A percentile compares a stretch with the other conserved stretches of the same genome.
Conservation (phyloP, 1,140 invertebrate species). For the Megathymus violae region DNA sequence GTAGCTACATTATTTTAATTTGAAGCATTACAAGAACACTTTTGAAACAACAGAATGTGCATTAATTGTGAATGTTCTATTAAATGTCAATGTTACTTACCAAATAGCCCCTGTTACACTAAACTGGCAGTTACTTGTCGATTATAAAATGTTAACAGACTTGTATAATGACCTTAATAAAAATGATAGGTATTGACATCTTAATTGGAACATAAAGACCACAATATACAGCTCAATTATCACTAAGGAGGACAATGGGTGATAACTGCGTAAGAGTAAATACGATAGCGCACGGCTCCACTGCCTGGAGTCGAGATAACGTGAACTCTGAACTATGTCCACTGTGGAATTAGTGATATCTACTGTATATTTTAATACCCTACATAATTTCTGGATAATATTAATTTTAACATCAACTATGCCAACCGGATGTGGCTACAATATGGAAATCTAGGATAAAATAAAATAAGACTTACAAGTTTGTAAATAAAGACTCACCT, state of each 20-base stretch:
- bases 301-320: conserved; percentile 34
- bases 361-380: conserved; percentile 12
- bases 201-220: conserved; percentile 18
- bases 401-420: not conserved
- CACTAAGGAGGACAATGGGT: conserved; percentile 29
- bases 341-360: conserved; percentile 42
- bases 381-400: conserved; percentile 18
- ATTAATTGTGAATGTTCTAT: not conserved
- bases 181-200: conserved; percentile 29
- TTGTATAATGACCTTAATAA: conserved; percentile 23
- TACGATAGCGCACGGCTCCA: conserved; percentile 34
- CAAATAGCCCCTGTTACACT: not conserved
- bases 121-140: not conserved
- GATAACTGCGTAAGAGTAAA: conserved; percentile 40
- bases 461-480: too few relatives aligned
- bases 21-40: too few relatives aligned
- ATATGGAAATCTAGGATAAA: too few relatives aligned
- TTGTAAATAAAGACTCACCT: too few relatives aligned
- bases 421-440: conserved; percentile 11
- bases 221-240: conserved; percentile 19
- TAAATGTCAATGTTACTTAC: conserved; percentile 5
- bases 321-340: conserved; percentile 53
- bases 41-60: not conserved
- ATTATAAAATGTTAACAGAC: conserved; percentile 11
- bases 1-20: too few relatives aligned